Evolutionary conservation across 2,113 vertebrate species (phyloP), one percentile per base, ranked within the genome.

Genomic region (Ophiodon elongatus): DNA sequence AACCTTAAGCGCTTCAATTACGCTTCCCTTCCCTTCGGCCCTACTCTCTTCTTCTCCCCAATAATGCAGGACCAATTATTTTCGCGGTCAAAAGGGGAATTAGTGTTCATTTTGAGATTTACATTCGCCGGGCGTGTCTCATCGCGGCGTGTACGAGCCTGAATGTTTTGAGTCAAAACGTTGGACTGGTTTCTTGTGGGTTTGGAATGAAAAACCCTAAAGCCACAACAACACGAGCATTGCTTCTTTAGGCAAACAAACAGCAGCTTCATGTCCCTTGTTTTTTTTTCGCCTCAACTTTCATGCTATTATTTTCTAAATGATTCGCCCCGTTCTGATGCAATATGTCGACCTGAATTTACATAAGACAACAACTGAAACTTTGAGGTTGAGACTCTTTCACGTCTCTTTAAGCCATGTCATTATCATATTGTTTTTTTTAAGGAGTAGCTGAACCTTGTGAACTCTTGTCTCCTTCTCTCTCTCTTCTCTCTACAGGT

Each of bases 401-500:
- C 41, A n/a, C 25, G 3, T 59, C 37, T 39, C 25, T 81, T 21
- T 47, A 10, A 69, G 62, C 62, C 25, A 1, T n/a, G 8, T 17
- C 5, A 14, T 77, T 63, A 23, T 45, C 50, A 14, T 35, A 2
- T 39, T 62, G 25, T 15, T 66, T 43, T 41, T n/a, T 39, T 57
- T 0, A 2, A 17, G 8, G 23, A 45, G 37, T 57, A 57, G 33
- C 21, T 11, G 3, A 64, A 45, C 52, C 33, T 2, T 59, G 1
- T 62, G 13, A 33, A 47, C 5, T 6, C 7, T 0, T 39, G 8
- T 45, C 43, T 45, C 43, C 4, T 14, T 43, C 41, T 43, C 41
- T 43, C 41, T 8, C 41, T 14, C 41, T 43, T 75, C 50, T 91
- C 63, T 85, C 59, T 43, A 9, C 90, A 99, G 98, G 97, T 88